phyloP scores from a whole-genome alignment of 2,888 invertebrate genomes.

The Cataglyphis albicans region DNA sequence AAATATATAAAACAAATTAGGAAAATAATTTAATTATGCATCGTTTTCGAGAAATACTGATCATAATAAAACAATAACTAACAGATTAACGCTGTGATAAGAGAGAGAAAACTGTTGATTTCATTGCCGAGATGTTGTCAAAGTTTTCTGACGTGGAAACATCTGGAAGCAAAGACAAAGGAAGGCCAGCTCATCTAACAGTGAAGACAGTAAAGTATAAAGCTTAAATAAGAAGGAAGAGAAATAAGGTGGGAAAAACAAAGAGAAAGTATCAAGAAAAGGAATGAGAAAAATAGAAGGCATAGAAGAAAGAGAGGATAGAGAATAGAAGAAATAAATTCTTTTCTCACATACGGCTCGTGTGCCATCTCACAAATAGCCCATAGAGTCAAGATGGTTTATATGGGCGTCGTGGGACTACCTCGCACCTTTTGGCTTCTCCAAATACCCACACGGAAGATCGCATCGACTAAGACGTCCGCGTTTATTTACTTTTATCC shows the following conservation, averaged over 20 bases:
- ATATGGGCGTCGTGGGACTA: slow-evolving; percentile 78
- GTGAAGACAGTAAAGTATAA: slow-evolving; percentile 38
- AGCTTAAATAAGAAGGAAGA: slow-evolving; percentile 19
- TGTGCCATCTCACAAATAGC: slow-evolving; percentile 80
- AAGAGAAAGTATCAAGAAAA: neutral
- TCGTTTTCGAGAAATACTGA: neutral
- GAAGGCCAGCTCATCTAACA: slow-evolving; percentile 2
- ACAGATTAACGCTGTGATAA: slow-evolving; percentile 26
- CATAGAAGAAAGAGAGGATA: slow-evolving; percentile 10
- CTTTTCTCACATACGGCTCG: slow-evolving; percentile 67
- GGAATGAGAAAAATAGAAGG: neutral
- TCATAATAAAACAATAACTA: slow-evolving; percentile 1
- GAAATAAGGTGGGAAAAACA: neutral
- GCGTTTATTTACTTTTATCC: slow-evolving; percentile 80
- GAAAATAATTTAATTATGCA: neutral
- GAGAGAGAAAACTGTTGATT: slow-evolving; percentile 8
- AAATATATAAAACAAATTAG: slow-evolving; percentile 8
- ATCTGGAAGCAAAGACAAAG: neutral
- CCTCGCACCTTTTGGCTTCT: slow-evolving; percentile 64
- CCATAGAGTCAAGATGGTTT: slow-evolving; percentile 80
- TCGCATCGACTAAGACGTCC: slow-evolving; percentile 56
- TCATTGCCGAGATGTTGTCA: slow-evolving; percentile 27
- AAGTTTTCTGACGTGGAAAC: slow-evolving; percentile 32
- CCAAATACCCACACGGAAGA: slow-evolving; percentile 60
- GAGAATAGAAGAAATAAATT: slow-evolving; percentile 72